Evolutionary conservation across 2,797 vertebrate genomes (phyloP).

Genomic region (Synaphobranchus kaupii): DNA sequence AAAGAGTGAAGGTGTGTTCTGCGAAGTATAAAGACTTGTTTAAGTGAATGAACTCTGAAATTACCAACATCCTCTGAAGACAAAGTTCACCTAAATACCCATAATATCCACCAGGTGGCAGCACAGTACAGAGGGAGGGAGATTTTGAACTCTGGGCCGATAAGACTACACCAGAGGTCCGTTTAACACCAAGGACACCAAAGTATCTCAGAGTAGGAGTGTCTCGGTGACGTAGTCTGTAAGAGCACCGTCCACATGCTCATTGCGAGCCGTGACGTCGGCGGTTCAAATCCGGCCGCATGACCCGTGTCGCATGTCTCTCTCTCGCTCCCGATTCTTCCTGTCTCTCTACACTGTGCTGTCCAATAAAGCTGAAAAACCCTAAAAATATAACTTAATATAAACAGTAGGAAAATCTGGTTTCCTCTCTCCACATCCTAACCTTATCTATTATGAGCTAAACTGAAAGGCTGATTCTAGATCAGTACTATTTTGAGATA

Average conservation of each 20-base stretch:
- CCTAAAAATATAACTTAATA: no score
- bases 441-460: neutral
- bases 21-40: neutral
- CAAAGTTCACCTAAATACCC: neutral
- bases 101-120: conserved; percentile 6
- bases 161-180: neutral
- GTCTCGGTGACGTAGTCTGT: no score
- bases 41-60: neutral
- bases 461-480: neutral
- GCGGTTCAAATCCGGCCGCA: no score
- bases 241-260: no score
- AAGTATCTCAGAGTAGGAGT: no score
- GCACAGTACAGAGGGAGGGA: conserved; percentile 16
- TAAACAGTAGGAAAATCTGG: neutral
- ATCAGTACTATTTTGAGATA: no score
- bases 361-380: no score
- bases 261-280: no score
- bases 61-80: neutral
- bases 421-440: neutral
- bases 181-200: no score
- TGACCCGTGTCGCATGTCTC: no score
- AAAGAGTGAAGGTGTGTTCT: neutral
- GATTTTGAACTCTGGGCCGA: neutral
- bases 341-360: no score
- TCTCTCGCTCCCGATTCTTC: no score